Evolutionary conservation across 2,888 invertebrate species (phyloP), one percentile per base, ranked within the genome.

Genomic region (Tipula helvola): DNA sequence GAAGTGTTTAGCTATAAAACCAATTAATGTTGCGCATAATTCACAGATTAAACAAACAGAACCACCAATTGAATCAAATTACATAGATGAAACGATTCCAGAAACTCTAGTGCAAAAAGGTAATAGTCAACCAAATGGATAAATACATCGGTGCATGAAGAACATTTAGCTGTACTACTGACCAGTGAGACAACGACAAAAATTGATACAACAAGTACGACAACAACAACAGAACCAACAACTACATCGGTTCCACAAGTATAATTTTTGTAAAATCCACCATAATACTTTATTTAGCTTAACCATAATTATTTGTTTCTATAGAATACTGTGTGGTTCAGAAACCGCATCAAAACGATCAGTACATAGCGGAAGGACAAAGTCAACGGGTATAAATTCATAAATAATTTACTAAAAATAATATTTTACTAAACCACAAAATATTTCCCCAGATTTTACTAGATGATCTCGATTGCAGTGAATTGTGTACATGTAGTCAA

Each of bases 381-480:
- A 96, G 96, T 88, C 95, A 96, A 91, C 93, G 97, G 92, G 97
- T 97, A 92, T 94, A 12, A 28, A 28, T 28, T 87, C 5, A 36
- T 36, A 84, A 84, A 84, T 5, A n/a, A 3, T 1, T 84, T 36
- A 4, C 4, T 36, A 36, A 36, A 39, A 36, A 39, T 84, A n/a
- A 36, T 52, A 52, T 84, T 16, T 36, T 39, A 8, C 7, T 84
- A 84, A 39, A 39, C 39, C 39, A 39, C 5, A 39, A 39, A 39
- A 39, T 16, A 84, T 5, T 84, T 39, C 39, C 3, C 0, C 39
- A 85, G 85, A 85, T 96, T 91, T 94, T 95, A 42, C 95, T 96
- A 89, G 96, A 97, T 88, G 97, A 97, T 90, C 94, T 96, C 42
- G 97, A 97, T 90, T 97, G 97, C 91, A 97, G 97, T 71, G 97